phyloP scores from a whole-genome alignment of 2,113 vertebrate species.

The Lampris incognitus region DNA sequence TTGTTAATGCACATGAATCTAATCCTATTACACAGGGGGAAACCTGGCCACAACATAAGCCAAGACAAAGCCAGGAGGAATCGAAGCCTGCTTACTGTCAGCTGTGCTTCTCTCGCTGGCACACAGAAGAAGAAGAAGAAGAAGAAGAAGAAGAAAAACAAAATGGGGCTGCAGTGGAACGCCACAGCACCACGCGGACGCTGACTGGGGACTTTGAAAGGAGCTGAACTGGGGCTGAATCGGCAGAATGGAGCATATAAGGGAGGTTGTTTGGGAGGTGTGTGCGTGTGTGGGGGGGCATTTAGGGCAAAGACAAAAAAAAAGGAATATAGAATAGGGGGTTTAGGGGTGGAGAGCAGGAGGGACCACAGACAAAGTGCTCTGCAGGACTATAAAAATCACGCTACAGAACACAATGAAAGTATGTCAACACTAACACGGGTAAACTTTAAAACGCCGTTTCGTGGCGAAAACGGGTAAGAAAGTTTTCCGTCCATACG shows the following conservation, averaged over 20 bases:
- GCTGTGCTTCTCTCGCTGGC: conserved; percentile 39
- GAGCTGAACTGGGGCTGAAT: conserved; percentile 70
- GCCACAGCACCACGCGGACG: conserved; percentile 49
- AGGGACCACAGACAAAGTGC: conserved; percentile 41
- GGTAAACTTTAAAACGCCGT: no score
- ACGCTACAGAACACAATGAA: background rate
- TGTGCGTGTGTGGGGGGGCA: conserved; percentile 39
- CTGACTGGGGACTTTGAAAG: conserved; percentile 65
- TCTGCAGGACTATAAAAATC: conserved; percentile 1
- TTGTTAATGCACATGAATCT: conserved; percentile 50
- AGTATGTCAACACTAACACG: no score
- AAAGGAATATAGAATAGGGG: conserved; percentile 37
- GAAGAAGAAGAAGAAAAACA: conserved; percentile 10
- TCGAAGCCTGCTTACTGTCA: conserved; percentile 37
- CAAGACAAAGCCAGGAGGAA: conserved; percentile 6
- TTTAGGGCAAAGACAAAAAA: conserved; percentile 50
- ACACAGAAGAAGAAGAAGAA: background rate
- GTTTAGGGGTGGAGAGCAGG: conserved; percentile 56
- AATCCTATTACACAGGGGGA: conserved; percentile 61
- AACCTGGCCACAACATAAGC: conserved; percentile 32
- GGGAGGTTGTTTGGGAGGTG: conserved; percentile 33
- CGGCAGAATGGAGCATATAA: conserved; percentile 69
- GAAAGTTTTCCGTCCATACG: no score
- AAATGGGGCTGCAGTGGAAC: conserved; percentile 30
- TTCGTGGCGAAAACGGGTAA: no score